Percentiles rank a stretch among this genome's conserved stretches.
These are phyloP conservation scores for Hylaea fasciaria DNA, from an alignment of 2,888 invertebrate species.

Conservation along the genomic window DNA sequence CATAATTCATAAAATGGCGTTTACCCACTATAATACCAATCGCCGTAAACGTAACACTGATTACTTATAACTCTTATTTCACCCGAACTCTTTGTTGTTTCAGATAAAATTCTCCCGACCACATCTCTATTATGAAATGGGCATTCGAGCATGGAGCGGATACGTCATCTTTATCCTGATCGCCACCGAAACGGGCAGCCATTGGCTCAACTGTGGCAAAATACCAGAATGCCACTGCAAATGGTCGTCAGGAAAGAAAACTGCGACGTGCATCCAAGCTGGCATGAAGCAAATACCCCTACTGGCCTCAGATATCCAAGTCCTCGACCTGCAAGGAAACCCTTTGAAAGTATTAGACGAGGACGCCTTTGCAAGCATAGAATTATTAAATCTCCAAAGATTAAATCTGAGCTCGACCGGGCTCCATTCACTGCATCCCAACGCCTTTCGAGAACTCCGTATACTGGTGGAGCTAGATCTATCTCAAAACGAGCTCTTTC, in stretches of 20 bases:
- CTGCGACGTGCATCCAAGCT: slow-evolving; percentile 92
- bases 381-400: slow-evolving; percentile 92
- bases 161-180: slow-evolving; percentile 63
- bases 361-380: slow-evolving; percentile 91
- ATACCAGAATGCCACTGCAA: slow-evolving; percentile 92
- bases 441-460: slow-evolving; percentile 92
- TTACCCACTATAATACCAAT: too few relatives aligned
- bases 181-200: slow-evolving; percentile 74
- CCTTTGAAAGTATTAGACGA: slow-evolving; percentile 88
- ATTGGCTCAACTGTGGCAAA: slow-evolving; percentile 94
- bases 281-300: slow-evolving; percentile 89
- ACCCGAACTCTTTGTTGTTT: slow-evolving; percentile 51
- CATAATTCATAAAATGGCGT: too few relatives aligned
- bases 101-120: slow-evolving; percentile 59
- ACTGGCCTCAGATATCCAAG: slow-evolving; percentile 83
- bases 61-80: neutral
- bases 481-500: slow-evolving; percentile 90
- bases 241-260: slow-evolving; percentile 96
- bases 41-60: too few relatives aligned
- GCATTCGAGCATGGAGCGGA: slow-evolving; percentile 68
- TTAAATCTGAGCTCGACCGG: slow-evolving; percentile 91
- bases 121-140: slow-evolving; percentile 70
- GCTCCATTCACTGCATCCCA: slow-evolving; percentile 89
- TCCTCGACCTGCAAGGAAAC: slow-evolving; percentile 92
- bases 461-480: slow-evolving; percentile 95